A percentile compares a stretch with the other conserved stretches of the same genome.
phyloP scores from a whole-genome alignment of 37 sponge, comb jelly and placozoan species.

The Oopsacas minuta region DNA sequence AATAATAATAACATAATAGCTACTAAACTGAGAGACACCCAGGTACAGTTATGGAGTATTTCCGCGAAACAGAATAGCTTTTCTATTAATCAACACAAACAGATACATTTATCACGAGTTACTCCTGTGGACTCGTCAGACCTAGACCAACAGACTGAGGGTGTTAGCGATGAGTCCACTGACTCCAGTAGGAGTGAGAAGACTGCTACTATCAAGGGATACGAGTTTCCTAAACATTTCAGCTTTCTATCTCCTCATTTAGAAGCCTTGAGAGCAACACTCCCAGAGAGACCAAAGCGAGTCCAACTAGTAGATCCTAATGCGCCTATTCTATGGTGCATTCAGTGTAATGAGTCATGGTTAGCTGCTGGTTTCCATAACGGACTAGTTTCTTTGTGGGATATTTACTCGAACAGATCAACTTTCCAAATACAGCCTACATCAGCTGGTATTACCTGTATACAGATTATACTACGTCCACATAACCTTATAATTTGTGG shows the following conservation, averaged over 20 bases:
- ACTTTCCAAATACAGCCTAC: background rate
- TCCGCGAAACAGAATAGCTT: background rate
- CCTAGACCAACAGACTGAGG: background rate
- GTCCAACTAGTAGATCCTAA: background rate
- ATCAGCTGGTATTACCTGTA: background rate
- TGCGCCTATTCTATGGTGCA: background rate
- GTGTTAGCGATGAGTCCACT: background rate
- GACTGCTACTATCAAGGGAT: background rate
- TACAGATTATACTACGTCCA: background rate
- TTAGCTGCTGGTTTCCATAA: background rate
- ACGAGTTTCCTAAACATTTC: conserved; percentile 5
- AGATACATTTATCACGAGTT: background rate
- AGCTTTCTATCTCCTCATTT: background rate
- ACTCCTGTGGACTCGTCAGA: background rate
- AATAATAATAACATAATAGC: background rate
- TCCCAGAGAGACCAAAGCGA: background rate
- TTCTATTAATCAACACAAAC: background rate
- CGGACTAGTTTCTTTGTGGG: background rate
- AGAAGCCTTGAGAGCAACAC: background rate
- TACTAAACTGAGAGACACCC: background rate
- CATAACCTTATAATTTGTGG: background rate
- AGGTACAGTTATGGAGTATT: background rate
- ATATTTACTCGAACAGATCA: background rate
- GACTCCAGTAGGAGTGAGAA: background rate
- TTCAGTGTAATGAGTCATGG: background rate